Conservation (phyloP, 2,113 vertebrate species). For the Brachyhypopomus gauderio region DNA sequence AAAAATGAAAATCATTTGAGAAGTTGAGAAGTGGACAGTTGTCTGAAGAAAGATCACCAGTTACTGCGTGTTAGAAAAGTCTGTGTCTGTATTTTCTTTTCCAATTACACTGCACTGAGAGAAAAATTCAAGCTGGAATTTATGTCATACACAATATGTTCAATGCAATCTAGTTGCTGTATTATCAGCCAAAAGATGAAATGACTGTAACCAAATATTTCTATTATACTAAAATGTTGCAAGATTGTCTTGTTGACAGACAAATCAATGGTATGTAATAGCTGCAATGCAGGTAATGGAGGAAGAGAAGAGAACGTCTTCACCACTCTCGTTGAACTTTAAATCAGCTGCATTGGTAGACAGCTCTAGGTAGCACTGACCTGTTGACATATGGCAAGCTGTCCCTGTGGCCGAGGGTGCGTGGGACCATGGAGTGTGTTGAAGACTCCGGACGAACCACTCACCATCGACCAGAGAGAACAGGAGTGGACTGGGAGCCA, state of each 20-base stretch:
- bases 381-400: not conserved
- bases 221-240: not conserved
- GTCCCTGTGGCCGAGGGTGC: slow-evolving; percentile 14
- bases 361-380: not conserved
- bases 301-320: not conserved
- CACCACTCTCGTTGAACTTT: too few species aligned
- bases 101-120: not conserved
- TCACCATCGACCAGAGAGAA: too few species aligned
- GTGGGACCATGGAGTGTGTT: slow-evolving; percentile 6
- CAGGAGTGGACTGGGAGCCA: not conserved
- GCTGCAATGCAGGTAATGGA: not conserved
- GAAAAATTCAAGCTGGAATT: not conserved
- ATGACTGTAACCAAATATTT: not conserved
- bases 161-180: not conserved
- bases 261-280: not conserved
- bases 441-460: slow-evolving; percentile 16
- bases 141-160: not conserved
- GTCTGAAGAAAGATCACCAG: not conserved
- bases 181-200: not conserved
- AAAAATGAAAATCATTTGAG: not conserved
- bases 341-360: too few species aligned
- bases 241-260: not conserved
- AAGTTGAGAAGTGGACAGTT: slow-evolving; percentile 26
- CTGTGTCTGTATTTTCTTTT: not conserved
- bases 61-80: not conserved